A percentile compares a stretch with the other conserved stretches of the same genome.
These are phyloP conservation scores for Altica lythri DNA, from an alignment of 2,888 invertebrate genomes.

Conservation along the genomic window DNA sequence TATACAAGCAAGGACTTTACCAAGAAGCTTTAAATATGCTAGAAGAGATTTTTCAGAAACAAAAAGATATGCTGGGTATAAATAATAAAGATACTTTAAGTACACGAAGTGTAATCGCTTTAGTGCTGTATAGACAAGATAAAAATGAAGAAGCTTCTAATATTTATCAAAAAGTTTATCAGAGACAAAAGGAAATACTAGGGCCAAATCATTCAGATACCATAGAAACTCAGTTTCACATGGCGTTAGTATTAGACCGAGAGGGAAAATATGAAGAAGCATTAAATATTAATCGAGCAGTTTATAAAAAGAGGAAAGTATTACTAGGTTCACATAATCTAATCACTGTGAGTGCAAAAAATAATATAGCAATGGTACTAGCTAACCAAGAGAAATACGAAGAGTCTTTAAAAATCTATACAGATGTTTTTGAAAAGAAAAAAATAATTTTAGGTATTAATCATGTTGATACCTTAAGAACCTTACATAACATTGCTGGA, in stretches of 20 bases:
- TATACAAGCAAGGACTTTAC: background rate
- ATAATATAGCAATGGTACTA: slow-evolving; percentile 32
- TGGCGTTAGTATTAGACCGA: slow-evolving; percentile 31
- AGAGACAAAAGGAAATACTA: slow-evolving; percentile 29
- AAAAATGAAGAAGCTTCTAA: slow-evolving; percentile 30
- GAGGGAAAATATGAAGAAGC: slow-evolving; percentile 32
- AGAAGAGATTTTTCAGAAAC: background rate
- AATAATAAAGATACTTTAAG: slow-evolving; percentile 30
- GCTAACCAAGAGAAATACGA: slow-evolving; percentile 26
- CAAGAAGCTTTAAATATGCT: background rate
- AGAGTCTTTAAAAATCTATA: slow-evolving; percentile 32
- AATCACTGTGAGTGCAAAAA: background rate
- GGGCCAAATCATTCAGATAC: slow-evolving; percentile 30
- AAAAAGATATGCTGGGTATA: slow-evolving; percentile 7
- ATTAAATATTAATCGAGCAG: slow-evolving; percentile 20
- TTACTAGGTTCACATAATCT: background rate
- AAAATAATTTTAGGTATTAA: slow-evolving; percentile 28
- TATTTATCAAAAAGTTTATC: slow-evolving; percentile 29
- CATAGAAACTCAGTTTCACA: slow-evolving; percentile 26
- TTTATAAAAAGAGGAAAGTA: slow-evolving; percentile 18
- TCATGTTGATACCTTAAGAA: slow-evolving; percentile 27
- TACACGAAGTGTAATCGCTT: slow-evolving; percentile 27
- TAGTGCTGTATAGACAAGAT: slow-evolving; percentile 28
- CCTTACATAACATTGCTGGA: slow-evolving; percentile 16
- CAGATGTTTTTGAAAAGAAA: slow-evolving; percentile 22